A percentile compares a stretch with the other conserved stretches of the same genome.
phyloP scores from a whole-genome alignment of 2,888 invertebrate species.

The Lordiphosa andalusiaca region DNA sequence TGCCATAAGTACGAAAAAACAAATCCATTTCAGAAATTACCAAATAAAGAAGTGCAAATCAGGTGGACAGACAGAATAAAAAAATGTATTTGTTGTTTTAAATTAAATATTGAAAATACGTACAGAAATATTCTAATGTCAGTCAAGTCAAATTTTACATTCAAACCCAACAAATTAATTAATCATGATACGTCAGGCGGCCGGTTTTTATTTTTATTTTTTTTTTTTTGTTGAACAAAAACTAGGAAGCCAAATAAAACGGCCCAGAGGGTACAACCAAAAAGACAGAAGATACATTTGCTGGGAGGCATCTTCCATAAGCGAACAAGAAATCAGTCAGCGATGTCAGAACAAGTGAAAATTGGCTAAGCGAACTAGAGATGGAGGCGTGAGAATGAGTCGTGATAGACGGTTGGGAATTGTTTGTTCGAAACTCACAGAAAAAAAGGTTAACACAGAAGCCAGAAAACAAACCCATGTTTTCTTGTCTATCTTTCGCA shows the following conservation, averaged over 20 bases:
- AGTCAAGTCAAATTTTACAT: slow-evolving; percentile 33
- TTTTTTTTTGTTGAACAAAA: slow-evolving; percentile 8
- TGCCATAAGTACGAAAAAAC: slow-evolving; percentile 20
- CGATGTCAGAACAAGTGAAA: slow-evolving; percentile 2
- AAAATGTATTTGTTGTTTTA: slow-evolving; percentile 27
- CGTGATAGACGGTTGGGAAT: no score
- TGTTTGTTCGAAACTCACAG: no score
- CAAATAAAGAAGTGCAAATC: slow-evolving; percentile 14
- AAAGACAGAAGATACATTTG: slow-evolving; percentile 7
- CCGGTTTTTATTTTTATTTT: slow-evolving; percentile 11
- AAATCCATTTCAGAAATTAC: slow-evolving; percentile 27
- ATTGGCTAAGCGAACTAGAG: no score
- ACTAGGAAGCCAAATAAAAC: slow-evolving; percentile 13
- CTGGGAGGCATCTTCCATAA: slow-evolving; percentile 23
- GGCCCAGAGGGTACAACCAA: slow-evolving; percentile 13
- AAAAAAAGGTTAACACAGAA: no score
- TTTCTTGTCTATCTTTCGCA: no score
- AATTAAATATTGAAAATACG: slow-evolving; percentile 20
- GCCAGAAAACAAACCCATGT: no score
- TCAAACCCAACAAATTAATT: slow-evolving; percentile 50
- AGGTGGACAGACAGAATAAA: slow-evolving; percentile 22
- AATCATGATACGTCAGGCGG: slow-evolving; percentile 35
- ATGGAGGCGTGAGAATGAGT: background rate
- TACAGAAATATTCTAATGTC: slow-evolving; percentile 21
- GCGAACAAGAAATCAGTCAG: slow-evolving; percentile 7